phyloP scores from a whole-genome alignment of 1,140 invertebrate genomes.

The Drosophila repleta region DNA sequence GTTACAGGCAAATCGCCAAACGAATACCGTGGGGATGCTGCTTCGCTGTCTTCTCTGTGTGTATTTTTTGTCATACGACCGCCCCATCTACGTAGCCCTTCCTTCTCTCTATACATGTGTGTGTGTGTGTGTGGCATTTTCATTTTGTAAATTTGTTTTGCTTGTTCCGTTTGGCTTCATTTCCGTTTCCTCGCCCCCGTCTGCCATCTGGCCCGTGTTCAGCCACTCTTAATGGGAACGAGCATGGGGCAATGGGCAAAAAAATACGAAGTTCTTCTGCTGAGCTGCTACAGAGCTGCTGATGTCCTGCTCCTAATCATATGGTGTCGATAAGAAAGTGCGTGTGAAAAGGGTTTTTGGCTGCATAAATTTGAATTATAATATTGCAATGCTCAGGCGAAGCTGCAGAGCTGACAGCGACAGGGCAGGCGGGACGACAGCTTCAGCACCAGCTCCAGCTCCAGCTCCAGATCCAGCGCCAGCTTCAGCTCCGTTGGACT shows the following conservation, averaged over 20 bases:
- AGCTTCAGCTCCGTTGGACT: constrained; percentile 18
- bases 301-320: constrained; percentile 36
- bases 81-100: neutral
- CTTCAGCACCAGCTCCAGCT: constrained; percentile 1
- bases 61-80: constrained; percentile 4
- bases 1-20: constrained; percentile 80
- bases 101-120: constrained; percentile 22
- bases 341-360: constrained; percentile 78
- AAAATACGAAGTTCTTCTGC: constrained; percentile 26
- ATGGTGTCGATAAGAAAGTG: constrained; percentile 78
- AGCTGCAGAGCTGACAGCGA: constrained; percentile 19
- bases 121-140: constrained; percentile 67
- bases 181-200: constrained; percentile 59
- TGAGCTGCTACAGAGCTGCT: constrained; percentile 16
- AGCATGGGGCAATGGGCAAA: constrained; percentile 25
- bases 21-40: constrained; percentile 71
- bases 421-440: constrained; percentile 14
- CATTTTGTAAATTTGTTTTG: constrained; percentile 82
- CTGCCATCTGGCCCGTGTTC: neutral
- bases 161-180: constrained; percentile 81
- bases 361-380: constrained; percentile 83
- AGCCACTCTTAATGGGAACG: constrained; percentile 29
- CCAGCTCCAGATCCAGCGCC: neutral
- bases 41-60: constrained; percentile 4
- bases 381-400: constrained; percentile 53